Conservation (phyloP, 2,797 vertebrate genomes). For the Lycodopsis pacificus region DNA sequence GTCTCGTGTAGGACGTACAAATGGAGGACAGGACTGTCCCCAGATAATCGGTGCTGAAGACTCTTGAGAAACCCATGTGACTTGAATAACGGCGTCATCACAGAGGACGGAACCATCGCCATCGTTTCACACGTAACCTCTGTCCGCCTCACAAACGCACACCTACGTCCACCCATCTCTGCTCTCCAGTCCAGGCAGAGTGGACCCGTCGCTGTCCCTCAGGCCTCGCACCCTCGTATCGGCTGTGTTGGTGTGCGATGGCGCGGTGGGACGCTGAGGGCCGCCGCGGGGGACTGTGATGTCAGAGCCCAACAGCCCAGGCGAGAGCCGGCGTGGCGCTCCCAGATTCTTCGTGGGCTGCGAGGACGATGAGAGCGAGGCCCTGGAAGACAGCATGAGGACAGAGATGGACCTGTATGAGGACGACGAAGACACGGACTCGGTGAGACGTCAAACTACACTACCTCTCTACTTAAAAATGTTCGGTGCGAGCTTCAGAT, state of each 20-base stretch:
- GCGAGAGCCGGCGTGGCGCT: slow-evolving; percentile 89
- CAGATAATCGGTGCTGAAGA: slow-evolving; percentile 28
- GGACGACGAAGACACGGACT: slow-evolving; percentile 91
- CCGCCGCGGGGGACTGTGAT: slow-evolving; percentile 90
- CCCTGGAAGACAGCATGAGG: slow-evolving; percentile 88
- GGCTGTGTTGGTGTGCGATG: slow-evolving; percentile 84
- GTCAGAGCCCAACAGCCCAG: slow-evolving; percentile 94
- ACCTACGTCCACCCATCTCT: neutral
- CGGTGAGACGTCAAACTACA: slow-evolving; percentile 76
- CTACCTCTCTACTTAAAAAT: neutral
- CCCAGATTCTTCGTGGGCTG: slow-evolving; percentile 98
- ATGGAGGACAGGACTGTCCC: slow-evolving; percentile 44
- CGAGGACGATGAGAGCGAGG: slow-evolving; percentile 96
- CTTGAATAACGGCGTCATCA: neutral
- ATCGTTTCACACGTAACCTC: too few species aligned
- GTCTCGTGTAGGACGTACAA: slow-evolving; percentile 47
- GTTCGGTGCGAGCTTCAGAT: neutral
- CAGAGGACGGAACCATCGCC: neutral
- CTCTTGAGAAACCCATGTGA: slow-evolving; percentile 24
- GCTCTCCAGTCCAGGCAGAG: slow-evolving; percentile 33
- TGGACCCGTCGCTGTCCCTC: slow-evolving; percentile 41
- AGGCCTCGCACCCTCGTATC: slow-evolving; percentile 63
- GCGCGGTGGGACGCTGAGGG: slow-evolving; percentile 86
- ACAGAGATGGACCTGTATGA: slow-evolving; percentile 95
- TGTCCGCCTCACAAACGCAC: too few species aligned